Evolutionary conservation across 2,113 vertebrate species (phyloP).

Genomic region (Athene cunicularia): DNA sequence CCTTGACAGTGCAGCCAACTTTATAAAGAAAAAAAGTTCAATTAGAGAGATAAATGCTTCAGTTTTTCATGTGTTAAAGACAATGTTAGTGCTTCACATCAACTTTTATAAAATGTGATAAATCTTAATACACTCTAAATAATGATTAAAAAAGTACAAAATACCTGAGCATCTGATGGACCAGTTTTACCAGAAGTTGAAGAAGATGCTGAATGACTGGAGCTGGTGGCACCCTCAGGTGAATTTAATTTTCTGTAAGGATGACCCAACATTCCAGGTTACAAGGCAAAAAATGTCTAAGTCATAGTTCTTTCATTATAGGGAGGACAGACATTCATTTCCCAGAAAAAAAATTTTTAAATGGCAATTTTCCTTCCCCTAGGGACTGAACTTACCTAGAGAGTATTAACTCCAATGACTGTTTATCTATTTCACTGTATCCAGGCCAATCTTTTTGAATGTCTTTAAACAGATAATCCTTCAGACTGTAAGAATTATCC

Average conservation of each 20-base stretch:
- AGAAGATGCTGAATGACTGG: conserved; percentile 47
- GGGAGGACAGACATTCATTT: background rate
- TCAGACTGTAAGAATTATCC: conserved; percentile 89
- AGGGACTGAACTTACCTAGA: conserved; percentile 77
- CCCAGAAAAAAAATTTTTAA: background rate
- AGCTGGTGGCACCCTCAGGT: conserved; percentile 67
- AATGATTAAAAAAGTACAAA: background rate
- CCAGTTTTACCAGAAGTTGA: conserved; percentile 31
- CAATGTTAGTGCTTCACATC: background rate
- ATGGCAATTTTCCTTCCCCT: background rate
- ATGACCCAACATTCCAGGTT: conserved; percentile 51
- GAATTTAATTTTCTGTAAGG: conserved; percentile 75
- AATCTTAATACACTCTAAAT: background rate
- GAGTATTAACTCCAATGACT: conserved; percentile 82
- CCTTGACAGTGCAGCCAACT: background rate
- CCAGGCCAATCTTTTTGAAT: conserved; percentile 92
- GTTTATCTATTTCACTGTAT: conserved; percentile 85
- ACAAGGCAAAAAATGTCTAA: background rate
- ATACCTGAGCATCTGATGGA: conserved; percentile 73
- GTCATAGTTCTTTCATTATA: background rate
- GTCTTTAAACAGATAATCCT: conserved; percentile 89
- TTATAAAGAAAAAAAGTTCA: background rate
- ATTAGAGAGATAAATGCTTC: background rate
- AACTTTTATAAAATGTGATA: background rate
- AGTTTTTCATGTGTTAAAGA: background rate